Percentiles rank a stretch among this genome's conserved stretches.
Evolutionary conservation across 2,797 vertebrate species (phyloP).

Genomic region (Melanotaenia boesemani): DNA sequence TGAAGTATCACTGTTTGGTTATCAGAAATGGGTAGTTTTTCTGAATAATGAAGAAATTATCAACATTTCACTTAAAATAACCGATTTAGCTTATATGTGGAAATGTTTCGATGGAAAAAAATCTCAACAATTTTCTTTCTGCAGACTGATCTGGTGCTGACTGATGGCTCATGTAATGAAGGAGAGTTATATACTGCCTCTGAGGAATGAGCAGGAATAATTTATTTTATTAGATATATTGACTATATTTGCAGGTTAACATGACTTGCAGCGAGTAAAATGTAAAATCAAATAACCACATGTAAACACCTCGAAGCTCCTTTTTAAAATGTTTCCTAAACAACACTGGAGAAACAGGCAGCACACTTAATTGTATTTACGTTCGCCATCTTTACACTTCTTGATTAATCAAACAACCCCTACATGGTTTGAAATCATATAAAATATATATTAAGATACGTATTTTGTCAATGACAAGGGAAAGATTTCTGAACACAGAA

Average conservation of each 20-base stretch:
- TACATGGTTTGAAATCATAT: background rate
- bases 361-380: background rate
- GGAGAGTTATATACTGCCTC: background rate
- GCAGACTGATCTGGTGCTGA: background rate
- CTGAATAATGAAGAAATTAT: background rate
- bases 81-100: too few relatives aligned
- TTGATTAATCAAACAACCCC: background rate
- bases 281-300: background rate
- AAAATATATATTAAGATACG: background rate
- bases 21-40: background rate
- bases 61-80: background rate
- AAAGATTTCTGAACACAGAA: background rate
- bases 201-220: background rate
- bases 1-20: too few relatives aligned
- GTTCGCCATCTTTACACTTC: too few relatives aligned
- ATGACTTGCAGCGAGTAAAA: background rate
- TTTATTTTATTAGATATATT: too few relatives aligned
- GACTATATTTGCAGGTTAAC: slow-evolving; percentile 2
- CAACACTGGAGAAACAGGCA: background rate
- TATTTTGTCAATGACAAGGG: background rate
- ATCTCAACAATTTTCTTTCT: background rate
- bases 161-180: background rate
- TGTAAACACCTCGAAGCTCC: background rate
- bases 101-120: background rate
- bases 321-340: background rate